Conservation (phyloP, 2,797 vertebrate genomes). For the Microhierax caerulescens region DNA sequence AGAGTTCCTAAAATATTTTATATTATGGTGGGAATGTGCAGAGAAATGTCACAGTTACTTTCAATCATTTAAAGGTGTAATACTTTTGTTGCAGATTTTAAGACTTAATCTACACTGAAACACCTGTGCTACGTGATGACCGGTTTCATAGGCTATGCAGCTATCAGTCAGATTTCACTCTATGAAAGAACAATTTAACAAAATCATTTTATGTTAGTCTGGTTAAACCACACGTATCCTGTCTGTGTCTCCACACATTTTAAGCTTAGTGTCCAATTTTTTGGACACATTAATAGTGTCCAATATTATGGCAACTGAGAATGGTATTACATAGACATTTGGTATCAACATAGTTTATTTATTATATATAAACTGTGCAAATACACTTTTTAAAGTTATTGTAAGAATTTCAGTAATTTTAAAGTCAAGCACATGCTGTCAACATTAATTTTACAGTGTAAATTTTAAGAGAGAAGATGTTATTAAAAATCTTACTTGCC, state of each 20-base stretch:
- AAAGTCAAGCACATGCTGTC: background rate
- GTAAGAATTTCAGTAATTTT: background rate
- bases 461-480: background rate
- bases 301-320: background rate
- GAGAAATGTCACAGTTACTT: background rate
- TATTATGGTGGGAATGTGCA: background rate
- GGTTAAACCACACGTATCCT: background rate
- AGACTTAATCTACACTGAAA: background rate
- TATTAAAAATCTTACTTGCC: background rate
- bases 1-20: background rate
- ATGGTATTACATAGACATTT: background rate
- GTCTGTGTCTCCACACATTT: background rate
- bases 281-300: too few species aligned
- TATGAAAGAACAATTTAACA: background rate
- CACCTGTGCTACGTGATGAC: background rate
- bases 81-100: background rate
- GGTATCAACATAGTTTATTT: background rate
- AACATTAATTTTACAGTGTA: background rate
- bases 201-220: background rate
- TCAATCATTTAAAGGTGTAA: background rate
- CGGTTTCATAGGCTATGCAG: background rate
- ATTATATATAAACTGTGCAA: background rate
- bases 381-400: background rate
- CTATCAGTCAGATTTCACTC: background rate
- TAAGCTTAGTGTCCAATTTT: too few species aligned